Conservation (phyloP, 2,888 invertebrate species). For the Melanophora roralis region DNA sequence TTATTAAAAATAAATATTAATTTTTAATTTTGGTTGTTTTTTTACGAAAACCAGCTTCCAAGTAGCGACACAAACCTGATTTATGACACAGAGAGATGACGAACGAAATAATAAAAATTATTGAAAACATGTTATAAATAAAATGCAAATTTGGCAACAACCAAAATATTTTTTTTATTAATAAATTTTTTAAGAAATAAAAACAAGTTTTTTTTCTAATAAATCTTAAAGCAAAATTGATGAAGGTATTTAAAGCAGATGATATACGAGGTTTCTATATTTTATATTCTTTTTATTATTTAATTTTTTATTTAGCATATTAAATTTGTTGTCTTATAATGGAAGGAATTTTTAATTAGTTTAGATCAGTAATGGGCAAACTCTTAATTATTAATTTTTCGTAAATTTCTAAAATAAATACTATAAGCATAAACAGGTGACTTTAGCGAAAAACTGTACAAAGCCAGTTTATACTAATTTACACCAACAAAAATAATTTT, state of each 20-base stretch:
- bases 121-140: slow-evolving; percentile 52
- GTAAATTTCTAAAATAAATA: too few relatives aligned
- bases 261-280: neutral
- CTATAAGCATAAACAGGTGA: too few relatives aligned
- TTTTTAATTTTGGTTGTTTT: neutral
- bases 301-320: neutral
- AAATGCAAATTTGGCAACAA: slow-evolving; percentile 68
- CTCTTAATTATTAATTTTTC: too few relatives aligned
- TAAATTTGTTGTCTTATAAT: too few relatives aligned
- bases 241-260: neutral
- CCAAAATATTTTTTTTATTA: slow-evolving; percentile 63
- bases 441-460: too few relatives aligned
- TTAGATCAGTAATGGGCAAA: too few relatives aligned
- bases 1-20: slow-evolving; percentile 1
- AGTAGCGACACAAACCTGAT: slow-evolving; percentile 19
- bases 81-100: slow-evolving; percentile 3
- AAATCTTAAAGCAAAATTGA: slow-evolving; percentile 16
- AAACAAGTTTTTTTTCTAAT: slow-evolving; percentile 14
- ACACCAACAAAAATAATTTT: too few relatives aligned
- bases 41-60: neutral
- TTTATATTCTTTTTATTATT: neutral
- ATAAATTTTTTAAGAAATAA: slow-evolving; percentile 19
- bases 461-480: too few relatives aligned
- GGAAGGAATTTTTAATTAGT: too few relatives aligned
- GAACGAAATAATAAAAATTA: neutral